These are phyloP conservation scores for Rhinichthys osculus DNA, from an alignment of 2,797 vertebrate species.

Conservation along the genomic window DNA sequence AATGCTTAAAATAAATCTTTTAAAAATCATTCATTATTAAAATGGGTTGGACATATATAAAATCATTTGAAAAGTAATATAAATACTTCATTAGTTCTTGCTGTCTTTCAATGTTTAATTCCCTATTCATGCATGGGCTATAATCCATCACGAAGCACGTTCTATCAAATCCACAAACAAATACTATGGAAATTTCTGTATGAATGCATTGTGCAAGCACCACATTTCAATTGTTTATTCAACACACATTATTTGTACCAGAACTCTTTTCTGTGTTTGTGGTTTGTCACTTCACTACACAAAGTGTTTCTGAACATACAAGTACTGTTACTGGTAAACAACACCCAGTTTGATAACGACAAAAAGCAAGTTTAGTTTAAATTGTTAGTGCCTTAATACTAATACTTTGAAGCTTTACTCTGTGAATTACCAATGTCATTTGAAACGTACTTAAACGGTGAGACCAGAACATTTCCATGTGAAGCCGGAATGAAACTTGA, in stretches of 20 bases:
- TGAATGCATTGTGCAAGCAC: conserved; percentile 19
- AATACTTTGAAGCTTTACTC: too few relatives aligned
- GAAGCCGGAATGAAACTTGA: conserved; percentile 36
- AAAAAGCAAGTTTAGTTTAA: background rate
- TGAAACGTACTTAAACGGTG: background rate
- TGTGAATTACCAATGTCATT: background rate
- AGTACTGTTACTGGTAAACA: background rate
- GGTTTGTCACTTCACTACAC: background rate
- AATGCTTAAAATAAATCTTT: background rate
- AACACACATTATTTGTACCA: background rate
- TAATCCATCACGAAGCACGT: conserved; percentile 37
- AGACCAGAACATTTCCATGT: conserved; percentile 45
- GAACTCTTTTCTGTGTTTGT: background rate
- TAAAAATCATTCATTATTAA: background rate
- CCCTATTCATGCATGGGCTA: background rate
- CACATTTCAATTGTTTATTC: background rate
- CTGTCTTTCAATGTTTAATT: background rate
- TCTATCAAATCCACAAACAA: conserved; percentile 73
- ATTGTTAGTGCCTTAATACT: background rate
- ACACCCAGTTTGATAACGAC: background rate
- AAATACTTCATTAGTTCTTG: background rate
- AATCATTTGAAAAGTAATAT: background rate
- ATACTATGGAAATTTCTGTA: conserved; percentile 68
- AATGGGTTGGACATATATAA: too few relatives aligned
- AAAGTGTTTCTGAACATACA: background rate